Conservation (phyloP, 1,140 invertebrate species). For the Cephus cinctus region DNA sequence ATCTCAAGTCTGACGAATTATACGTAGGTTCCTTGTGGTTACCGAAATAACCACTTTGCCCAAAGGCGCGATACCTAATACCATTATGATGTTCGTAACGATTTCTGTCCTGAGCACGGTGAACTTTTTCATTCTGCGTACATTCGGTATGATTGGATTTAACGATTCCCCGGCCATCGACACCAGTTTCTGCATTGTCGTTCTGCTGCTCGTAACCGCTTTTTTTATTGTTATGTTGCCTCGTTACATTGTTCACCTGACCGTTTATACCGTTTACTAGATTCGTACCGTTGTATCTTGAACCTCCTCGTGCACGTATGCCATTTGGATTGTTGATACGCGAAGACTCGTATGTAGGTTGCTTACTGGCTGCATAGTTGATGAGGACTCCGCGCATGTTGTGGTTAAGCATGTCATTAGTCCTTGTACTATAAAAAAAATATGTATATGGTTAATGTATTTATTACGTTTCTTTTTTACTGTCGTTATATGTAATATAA, state of each 20-base stretch:
- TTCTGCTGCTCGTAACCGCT: constrained; percentile 18
- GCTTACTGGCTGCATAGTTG: constrained; percentile 15
- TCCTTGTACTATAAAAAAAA: constrained; percentile 47
- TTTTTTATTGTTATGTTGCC: constrained; percentile 4
- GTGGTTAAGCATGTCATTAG: constrained; percentile 40
- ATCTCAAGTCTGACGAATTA: constrained; percentile 48
- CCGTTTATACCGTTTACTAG: not conserved
- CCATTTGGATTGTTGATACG: constrained; percentile 45
- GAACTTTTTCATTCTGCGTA: too few relatives aligned
- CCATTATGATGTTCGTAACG: too few relatives aligned
- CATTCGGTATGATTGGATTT: too few relatives aligned
- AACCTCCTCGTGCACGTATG: too few relatives aligned
- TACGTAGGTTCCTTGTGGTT: too few relatives aligned
- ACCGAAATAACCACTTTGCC: not conserved
- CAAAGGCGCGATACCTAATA: too few relatives aligned
- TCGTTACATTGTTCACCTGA: constrained; percentile 1
- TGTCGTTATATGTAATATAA: too few relatives aligned
- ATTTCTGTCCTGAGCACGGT: too few relatives aligned
- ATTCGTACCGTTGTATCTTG: too few relatives aligned
- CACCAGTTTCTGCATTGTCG: constrained; percentile 8
- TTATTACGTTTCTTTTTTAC: too few relatives aligned
- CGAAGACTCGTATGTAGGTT: constrained; percentile 27
- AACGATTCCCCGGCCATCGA: constrained; percentile 12
- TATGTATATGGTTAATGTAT: too few relatives aligned
- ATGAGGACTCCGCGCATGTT: constrained; percentile 29